phyloP scores from a whole-genome alignment of 2,888 invertebrate genomes.

The Clepsis dumicolana region DNA sequence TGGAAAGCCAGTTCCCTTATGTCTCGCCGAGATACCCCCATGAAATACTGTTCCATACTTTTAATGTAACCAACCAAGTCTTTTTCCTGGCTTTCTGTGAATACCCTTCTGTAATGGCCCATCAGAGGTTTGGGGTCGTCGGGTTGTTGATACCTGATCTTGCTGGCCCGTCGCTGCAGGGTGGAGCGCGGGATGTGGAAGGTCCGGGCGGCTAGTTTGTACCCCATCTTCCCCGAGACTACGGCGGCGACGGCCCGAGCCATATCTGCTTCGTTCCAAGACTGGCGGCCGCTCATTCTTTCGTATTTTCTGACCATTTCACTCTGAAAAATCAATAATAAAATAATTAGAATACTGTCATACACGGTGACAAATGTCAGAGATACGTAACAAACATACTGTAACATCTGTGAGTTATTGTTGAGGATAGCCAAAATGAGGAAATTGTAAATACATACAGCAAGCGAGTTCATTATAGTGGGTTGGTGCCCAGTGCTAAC shows the following conservation, averaged over 20 bases:
- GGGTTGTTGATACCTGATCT: conserved; percentile 76
- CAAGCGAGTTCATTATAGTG: conserved; percentile 23
- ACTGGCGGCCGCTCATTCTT: conserved; percentile 82
- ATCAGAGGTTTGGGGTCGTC: conserved; percentile 79
- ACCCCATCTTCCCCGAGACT: conserved; percentile 83
- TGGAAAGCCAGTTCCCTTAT: conserved; percentile 82
- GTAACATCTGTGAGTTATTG: conserved; percentile 12
- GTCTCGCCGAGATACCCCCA: conserved; percentile 80
- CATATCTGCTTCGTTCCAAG: conserved; percentile 83
- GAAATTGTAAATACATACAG: conserved; percentile 28
- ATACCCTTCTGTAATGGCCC: conserved; percentile 81
- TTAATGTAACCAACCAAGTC: conserved; percentile 82
- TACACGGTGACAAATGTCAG: neutral
- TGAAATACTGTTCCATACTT: conserved; percentile 82
- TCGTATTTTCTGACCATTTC: conserved; percentile 84
- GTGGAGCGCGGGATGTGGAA: conserved; percentile 82
- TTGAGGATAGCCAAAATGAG: conserved; percentile 25
- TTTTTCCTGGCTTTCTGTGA: conserved; percentile 81
- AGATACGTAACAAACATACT: neutral
- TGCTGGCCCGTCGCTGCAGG: conserved; percentile 80
- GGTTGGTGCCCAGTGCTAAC: conserved; percentile 36
- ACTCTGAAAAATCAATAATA: conserved; percentile 64
- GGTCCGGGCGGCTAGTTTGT: conserved; percentile 80
- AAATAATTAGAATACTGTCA: conserved; percentile 14
- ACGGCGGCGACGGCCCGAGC: conserved; percentile 82